A percentile compares a stretch with the other conserved stretches of the same genome.
phyloP scores from a whole-genome alignment of 2,113 vertebrate genomes.

The Herpetotheres cachinnans region DNA sequence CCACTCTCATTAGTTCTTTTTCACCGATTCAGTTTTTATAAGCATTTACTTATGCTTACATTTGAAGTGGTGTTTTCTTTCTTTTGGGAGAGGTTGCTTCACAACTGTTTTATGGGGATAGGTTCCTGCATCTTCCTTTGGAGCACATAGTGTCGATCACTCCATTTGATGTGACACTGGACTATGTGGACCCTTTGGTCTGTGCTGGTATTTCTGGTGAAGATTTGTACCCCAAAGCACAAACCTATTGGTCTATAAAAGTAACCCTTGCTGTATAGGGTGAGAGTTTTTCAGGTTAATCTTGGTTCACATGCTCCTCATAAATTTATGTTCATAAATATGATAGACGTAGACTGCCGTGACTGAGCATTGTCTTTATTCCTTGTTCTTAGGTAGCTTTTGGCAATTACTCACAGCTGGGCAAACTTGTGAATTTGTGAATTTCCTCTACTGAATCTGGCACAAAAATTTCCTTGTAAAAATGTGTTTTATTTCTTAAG shows the following conservation, averaged over 20 bases:
- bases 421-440: not conserved
- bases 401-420: not conserved
- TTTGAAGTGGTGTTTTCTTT: not conserved
- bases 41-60: not conserved
- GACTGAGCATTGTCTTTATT: not conserved
- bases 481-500: not conserved
- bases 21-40: not conserved
- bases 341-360: fast-evolving
- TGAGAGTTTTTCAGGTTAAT: not conserved
- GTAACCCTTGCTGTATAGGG: not conserved
- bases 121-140: not conserved
- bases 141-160: not conserved
- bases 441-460: conserved; percentile 6
- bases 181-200: not conserved
- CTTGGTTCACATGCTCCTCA: not conserved
- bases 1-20: not conserved
- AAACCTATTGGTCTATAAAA: not conserved
- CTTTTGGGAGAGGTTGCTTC: not conserved
- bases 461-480: not conserved
- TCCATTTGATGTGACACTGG: not conserved
- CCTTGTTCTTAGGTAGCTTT: not conserved
- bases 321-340: not conserved
- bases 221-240: not conserved
- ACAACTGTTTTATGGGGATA: not conserved
- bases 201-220: not conserved